These are phyloP conservation scores for Heliothis peltigera DNA, from an alignment of 2,888 invertebrate genomes.

Conservation along the genomic window DNA sequence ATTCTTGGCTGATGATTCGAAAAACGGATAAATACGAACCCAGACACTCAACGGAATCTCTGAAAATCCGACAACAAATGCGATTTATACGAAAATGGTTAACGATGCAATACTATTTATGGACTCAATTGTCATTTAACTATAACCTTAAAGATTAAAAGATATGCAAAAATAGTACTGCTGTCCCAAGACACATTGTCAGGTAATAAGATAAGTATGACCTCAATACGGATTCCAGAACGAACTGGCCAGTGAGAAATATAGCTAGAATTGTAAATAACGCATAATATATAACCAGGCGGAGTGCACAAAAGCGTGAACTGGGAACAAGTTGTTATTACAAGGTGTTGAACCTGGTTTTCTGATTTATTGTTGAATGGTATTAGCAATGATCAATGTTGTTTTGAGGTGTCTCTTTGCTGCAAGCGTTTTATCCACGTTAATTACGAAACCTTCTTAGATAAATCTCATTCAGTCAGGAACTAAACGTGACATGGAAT, in stretches of 20 bases:
- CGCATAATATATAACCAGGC: constrained; percentile 77
- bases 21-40: constrained; percentile 34
- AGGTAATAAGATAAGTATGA: constrained; percentile 77
- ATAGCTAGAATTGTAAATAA: constrained; percentile 78
- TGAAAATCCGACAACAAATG: constrained; percentile 21
- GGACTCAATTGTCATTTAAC: constrained; percentile 58
- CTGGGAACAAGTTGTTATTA: constrained; percentile 82
- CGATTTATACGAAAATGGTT: constrained; percentile 30
- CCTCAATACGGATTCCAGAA: constrained; percentile 76
- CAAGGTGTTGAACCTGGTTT: constrained; percentile 85
- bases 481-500: constrained; percentile 62
- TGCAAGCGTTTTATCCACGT: constrained; percentile 73
- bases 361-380: constrained; percentile 82
- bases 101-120: constrained; percentile 35
- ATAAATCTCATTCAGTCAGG: constrained; percentile 63
- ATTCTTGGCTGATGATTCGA: constrained; percentile 63
- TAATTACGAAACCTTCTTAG: constrained; percentile 71
- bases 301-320: constrained; percentile 67
- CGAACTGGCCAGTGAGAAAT: constrained; percentile 74
- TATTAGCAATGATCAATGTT: constrained; percentile 83
- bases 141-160: constrained; percentile 63
- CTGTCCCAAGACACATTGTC: constrained; percentile 69
- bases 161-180: constrained; percentile 71
- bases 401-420: constrained; percentile 78
- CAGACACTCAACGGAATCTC: constrained; percentile 18